Evolutionary conservation across 2,797 vertebrate species (phyloP).

Genomic region (Cuniculus paca): DNA sequence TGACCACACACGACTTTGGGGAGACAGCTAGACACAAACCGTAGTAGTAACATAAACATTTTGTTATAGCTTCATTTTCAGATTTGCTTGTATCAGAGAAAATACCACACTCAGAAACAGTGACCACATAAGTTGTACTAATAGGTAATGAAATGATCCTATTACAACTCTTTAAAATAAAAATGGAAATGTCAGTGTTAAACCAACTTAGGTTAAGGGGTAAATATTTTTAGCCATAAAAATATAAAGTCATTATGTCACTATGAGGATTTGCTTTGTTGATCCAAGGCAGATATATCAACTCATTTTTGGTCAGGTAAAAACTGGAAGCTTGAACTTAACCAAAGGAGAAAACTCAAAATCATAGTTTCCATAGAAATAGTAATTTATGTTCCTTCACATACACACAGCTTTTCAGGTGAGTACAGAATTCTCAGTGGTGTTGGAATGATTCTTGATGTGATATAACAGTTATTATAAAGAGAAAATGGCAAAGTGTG

Average conservation of each 20-base stretch:
- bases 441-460: neutral
- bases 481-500: neutral
- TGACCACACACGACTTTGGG: neutral
- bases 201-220: neutral
- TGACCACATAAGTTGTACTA: neutral
- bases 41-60: neutral
- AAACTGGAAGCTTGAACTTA: slow-evolving; percentile 33
- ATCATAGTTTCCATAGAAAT: neutral
- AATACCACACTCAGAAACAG: neutral
- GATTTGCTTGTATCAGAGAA: neutral
- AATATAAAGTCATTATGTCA: neutral
- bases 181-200: neutral
- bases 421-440: neutral
- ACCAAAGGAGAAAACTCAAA: neutral
- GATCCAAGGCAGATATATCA: neutral
- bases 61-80: neutral
- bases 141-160: neutral
- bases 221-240: neutral
- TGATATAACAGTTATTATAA: slow-evolving; percentile 36
- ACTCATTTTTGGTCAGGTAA: neutral
- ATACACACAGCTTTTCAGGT: neutral
- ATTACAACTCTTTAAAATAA: neutral
- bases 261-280: neutral
- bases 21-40: neutral
- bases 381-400: neutral